phyloP scores from a whole-genome alignment of 2,888 invertebrate genomes.

The Cotesia congregata region DNA sequence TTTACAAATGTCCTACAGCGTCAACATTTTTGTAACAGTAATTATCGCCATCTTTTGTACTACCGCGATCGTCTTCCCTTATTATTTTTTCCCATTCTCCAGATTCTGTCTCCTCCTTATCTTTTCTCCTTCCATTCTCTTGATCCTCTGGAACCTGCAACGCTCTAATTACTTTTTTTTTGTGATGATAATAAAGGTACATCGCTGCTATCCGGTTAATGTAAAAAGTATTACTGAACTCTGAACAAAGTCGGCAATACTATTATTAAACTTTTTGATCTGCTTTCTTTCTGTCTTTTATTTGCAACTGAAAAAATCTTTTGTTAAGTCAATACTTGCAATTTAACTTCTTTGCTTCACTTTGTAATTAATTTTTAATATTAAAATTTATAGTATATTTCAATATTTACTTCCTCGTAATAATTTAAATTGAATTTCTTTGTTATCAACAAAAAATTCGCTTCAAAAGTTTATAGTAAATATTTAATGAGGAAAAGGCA shows the following conservation, averaged over 20 bases:
- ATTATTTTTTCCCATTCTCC: not conserved
- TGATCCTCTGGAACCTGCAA: not conserved
- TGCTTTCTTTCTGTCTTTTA: slow-evolving; percentile 26
- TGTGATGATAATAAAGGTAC: slow-evolving; percentile 19
- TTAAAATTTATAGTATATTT: too few species aligned
- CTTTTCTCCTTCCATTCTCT: not conserved
- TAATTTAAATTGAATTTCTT: too few species aligned
- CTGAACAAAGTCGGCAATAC: slow-evolving; percentile 34
- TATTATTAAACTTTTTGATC: slow-evolving; percentile 44
- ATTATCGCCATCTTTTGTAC: slow-evolving; percentile 24
- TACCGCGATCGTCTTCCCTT: slow-evolving; percentile 20
- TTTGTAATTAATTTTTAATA: too few species aligned
- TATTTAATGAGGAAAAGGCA: too few species aligned
- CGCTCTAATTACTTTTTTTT: slow-evolving; percentile 31
- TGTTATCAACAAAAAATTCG: too few species aligned
- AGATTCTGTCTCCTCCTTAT: not conserved
- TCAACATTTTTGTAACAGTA: not conserved
- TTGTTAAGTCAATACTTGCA: too few species aligned
- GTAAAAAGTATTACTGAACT: slow-evolving; percentile 44
- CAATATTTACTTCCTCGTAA: too few species aligned
- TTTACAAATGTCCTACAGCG: not conserved
- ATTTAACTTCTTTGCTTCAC: too few species aligned
- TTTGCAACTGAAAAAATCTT: not conserved
- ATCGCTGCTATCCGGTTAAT: slow-evolving; percentile 26
- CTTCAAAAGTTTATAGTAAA: too few species aligned